Base-by-base conservation (phyloP, 2,113 vertebrate genomes). In the Lanius collurio region DNA sequence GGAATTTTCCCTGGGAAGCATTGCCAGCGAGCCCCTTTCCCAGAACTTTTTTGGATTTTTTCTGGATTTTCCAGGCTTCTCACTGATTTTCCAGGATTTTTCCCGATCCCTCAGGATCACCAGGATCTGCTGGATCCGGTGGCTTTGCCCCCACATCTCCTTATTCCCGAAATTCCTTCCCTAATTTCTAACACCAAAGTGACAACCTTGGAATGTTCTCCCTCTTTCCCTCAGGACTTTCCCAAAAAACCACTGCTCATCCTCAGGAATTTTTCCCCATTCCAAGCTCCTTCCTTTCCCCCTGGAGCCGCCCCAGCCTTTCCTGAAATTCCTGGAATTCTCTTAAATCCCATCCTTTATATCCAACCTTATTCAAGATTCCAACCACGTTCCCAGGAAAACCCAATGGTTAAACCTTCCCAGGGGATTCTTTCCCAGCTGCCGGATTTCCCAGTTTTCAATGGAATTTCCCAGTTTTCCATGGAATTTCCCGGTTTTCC, bases 371-470 rank as follows among this genome's bases (percentile, higher is more conserved):
- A 10, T 7, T 5, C 44, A 5, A 49, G 12, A 47, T 19, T 59
- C n/a, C 55, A 60, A 76, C 49, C n/a, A 1, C 42, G 31, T 60
- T 50, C 46, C 30, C 10, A 7, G 35, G 35, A 49, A 76, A 76
- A 60, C 21, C 21, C 74, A 15, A 24, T 0, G 0, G 13, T 27
- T 16, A 4, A 77, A 33, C 37, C 14, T n/a, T 30, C 8, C 23
- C 0, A 37, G 1, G 46, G 46, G n/a, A 52, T 42, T 27, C 30
- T 13, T 41, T 33, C 8, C 46, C 35, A 22, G 47, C 46, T 10
- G 46, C 17, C 0, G 46, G 22, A 47, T 24, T 49, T 4, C 47
- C 47, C 47, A 24, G 23, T 26, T 49, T 49, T 24, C 49, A 24
- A 27, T 5, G 23, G 57, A 63, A 50, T 21, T 10, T 52, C 47